phyloP scores from a whole-genome alignment of 2,113 vertebrate genomes.

The Ammodramus savannarum region DNA sequence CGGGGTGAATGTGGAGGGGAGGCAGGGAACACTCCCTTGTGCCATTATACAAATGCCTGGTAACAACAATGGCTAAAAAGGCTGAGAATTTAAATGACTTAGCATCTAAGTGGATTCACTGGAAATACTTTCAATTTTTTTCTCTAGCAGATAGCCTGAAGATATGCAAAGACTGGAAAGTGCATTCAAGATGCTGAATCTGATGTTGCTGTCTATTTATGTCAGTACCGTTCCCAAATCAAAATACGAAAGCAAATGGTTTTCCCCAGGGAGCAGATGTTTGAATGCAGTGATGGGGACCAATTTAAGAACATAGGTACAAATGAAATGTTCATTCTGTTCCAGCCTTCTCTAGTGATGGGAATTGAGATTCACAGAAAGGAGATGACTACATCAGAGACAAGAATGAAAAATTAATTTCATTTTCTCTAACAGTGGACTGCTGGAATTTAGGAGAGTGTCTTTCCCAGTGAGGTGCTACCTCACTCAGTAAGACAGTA shows the following conservation, averaged over 20 bases:
- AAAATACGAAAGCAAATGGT: conserved; percentile 23
- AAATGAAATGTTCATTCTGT: not conserved
- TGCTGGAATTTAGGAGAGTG: not conserved
- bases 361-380: not conserved
- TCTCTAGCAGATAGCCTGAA: conserved; percentile 13
- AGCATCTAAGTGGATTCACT: not conserved
- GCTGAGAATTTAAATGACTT: conserved; percentile 1
- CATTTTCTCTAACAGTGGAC: not conserved
- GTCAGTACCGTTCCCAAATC: conserved; percentile 14
- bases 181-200: not conserved
- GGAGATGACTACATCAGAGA: not conserved
- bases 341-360: not conserved
- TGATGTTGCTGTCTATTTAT: conserved; percentile 17
- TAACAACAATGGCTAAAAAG: not conserved
- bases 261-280: conserved; percentile 6
- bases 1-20: not conserved
- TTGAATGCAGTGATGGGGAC: not conserved
- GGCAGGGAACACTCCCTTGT: not conserved
- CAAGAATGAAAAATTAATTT: not conserved
- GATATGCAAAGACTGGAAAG: conserved; percentile 19
- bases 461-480: not conserved
- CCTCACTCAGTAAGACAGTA: not conserved
- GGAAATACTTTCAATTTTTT: not conserved
- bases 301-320: not conserved
- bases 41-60: not conserved